Evolutionary conservation across 2,797 vertebrate genomes (phyloP), one percentile per base, ranked within the genome.

Genomic region (Notolepis coatsorum): DNA sequence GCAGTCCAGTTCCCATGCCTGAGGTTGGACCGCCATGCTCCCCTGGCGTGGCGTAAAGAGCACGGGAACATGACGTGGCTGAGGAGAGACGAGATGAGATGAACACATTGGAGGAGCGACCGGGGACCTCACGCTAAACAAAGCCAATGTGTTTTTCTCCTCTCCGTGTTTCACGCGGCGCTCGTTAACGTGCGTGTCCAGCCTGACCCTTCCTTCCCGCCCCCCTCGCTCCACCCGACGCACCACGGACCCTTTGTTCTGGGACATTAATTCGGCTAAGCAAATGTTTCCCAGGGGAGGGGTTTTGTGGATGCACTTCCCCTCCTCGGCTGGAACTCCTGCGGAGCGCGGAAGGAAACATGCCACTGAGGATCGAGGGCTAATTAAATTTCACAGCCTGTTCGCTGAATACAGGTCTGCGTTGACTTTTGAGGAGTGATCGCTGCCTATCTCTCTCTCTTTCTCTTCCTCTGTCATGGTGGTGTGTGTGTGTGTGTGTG

Each of bases 301-400:
- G 63, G 56, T 73, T 76, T 58, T 71, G 61, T 59, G 46, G 59
- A 77, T 85, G 84, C 62, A 71, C 67, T 81, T 86, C 79, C 80
- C 54, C 61, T 81, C n/a, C 82, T 80, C 54, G 38, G 63, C 73
- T 80, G 50, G 71, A 84, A 71, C 77, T 80, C 78, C 80, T 61
- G 70, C 27, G 53, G 80, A 76, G 73, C 56, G 48, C 58, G 64
- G 71, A 80, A 67, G 81, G 71, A 90, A 87, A 73, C 25, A 37
- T 69, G 75, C 69, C 48, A 27, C 73, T 27, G 60, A 83, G 80
- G 77, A 84, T 46, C 55, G 65, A 39, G 62, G 69, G 65, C 78
- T 87, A 84, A 87, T 91, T 88, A 75, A 65, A 88, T 84, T 85
- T 80, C 80, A 83, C 83, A 84, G 81, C 63, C 82, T 82, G 67